Base-by-base conservation (phyloP, 2,888 invertebrate genomes). In the Isoperla grammatica region DNA sequence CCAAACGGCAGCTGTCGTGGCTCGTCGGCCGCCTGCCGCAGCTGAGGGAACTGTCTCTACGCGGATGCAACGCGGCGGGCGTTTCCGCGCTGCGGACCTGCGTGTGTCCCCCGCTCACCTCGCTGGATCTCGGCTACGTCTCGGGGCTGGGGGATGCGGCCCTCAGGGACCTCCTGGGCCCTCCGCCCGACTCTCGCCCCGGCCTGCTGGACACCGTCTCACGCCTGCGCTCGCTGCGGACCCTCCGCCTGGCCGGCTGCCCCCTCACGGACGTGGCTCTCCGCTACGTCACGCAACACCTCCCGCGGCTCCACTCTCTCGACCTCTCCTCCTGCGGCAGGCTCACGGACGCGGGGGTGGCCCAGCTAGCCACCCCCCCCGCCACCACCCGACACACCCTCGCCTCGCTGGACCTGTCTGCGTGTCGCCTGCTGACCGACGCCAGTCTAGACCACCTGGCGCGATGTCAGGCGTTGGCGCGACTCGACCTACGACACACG, bases 261-360 rank as follows among this genome's bases (percentile, higher is more conserved):
- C 93, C 94, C 68, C 84, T 96, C 64, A 90, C 92, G 0, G 95
- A 95, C 72, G 87, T 91, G n/a, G 85, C 90, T 0, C 79, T 92
- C 74, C 80, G 86, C 11, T 87, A 87, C 67, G 82, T 87, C 6
- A 85, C 84, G 0, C 85, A 91, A 76, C 88, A 90, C 64, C 71
- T 91, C 59, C 88, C 89, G 0, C 81, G 82, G 68, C 77, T 95
- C 57, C 81, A 82, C 59, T 84, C 84, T 65, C 75, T 95, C 67
- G 90, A 93, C 76, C 79, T 95, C 66, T 84, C 91, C 64, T 89
- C 90, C 59, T 95, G 95, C 74, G 87, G 89, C 60, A 82, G 92
- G 20, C 82, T 95, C 42, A 91, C 93, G 0, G 94, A 95, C 74
- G 90, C 92, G 11, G 94, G 94, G 49, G 88, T 95, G 53, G 91